Percentiles rank a stretch among this genome's conserved stretches.
Conservation (phyloP, 2,888 invertebrate genomes). For the Tinea pellionella region DNA sequence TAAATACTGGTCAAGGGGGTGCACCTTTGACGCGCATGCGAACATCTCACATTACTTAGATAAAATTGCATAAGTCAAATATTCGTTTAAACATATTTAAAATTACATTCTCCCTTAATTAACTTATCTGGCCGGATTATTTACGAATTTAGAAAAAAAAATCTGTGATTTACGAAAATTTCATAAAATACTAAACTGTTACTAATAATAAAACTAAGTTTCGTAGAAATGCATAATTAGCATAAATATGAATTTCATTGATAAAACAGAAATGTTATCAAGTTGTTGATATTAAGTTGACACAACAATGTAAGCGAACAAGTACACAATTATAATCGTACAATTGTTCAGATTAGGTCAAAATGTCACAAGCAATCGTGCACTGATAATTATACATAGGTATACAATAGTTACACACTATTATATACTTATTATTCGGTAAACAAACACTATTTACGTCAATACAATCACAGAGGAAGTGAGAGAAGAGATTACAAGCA, state of each 20-base stretch:
- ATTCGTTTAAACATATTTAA: no score
- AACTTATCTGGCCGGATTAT: no score
- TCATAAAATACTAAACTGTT: no score
- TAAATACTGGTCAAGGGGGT: background rate
- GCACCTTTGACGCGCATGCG: background rate
- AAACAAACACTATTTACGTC: background rate
- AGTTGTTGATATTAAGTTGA: background rate
- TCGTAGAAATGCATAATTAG: no score
- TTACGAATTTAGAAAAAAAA: no score
- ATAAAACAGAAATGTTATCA: no score
- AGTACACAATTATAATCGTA: background rate
- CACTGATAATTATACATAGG: background rate
- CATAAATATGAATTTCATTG: no score
- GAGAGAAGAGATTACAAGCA: background rate
- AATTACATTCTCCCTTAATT: no score
- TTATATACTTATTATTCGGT: background rate
- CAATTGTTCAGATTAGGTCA: constrained; percentile 2
- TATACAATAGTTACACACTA: no score
- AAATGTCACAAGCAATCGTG: constrained; percentile 2
- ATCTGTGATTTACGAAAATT: no score
- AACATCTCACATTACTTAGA: background rate
- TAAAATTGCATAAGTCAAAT: background rate
- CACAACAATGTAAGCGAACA: background rate
- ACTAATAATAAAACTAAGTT: no score
- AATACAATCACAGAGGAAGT: background rate